These are phyloP conservation scores for Drosophila phalerata DNA, from an alignment of 2,888 invertebrate genomes.

Conservation along the genomic window DNA sequence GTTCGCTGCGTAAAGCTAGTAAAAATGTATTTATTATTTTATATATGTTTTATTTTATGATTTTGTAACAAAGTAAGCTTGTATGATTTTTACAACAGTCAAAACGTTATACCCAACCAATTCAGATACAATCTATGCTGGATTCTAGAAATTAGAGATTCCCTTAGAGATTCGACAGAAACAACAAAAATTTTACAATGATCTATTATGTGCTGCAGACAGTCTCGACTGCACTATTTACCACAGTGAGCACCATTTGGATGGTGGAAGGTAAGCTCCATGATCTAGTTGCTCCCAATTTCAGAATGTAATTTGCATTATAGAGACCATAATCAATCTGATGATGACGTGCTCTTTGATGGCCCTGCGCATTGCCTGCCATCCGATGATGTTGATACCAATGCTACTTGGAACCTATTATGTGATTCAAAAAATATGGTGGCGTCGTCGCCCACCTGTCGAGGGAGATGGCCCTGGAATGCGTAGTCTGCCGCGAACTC, in stretches of 20 bases:
- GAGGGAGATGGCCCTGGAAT: background rate
- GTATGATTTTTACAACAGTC: constrained; percentile 17
- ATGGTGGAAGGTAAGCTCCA: constrained; percentile 55
- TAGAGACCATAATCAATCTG: constrained; percentile 55
- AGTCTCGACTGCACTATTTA: constrained; percentile 46
- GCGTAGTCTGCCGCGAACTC: constrained; percentile 36
- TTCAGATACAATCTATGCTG: background rate
- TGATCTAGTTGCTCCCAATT: background rate
- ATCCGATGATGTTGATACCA: constrained; percentile 65
- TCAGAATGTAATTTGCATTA: background rate
- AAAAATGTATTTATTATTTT: constrained; percentile 20
- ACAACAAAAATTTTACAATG: constrained; percentile 36
- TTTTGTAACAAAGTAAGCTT: constrained; percentile 16
- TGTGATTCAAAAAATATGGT: constrained; percentile 32
- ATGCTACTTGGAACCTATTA: constrained; percentile 31
- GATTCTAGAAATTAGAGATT: constrained; percentile 7
- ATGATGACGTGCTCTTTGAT: constrained; percentile 63
- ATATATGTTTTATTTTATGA: background rate
- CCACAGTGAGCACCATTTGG: constrained; percentile 42
- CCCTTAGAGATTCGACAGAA: constrained; percentile 1
- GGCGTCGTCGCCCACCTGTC: constrained; percentile 8
- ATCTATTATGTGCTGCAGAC: constrained; percentile 55
- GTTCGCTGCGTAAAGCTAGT: constrained; percentile 66
- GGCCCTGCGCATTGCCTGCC: constrained; percentile 50
- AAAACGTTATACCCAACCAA: constrained; percentile 2